phyloP scores from a whole-genome alignment of 2,797 vertebrate species.

The Cossypha niveicapilla region DNA sequence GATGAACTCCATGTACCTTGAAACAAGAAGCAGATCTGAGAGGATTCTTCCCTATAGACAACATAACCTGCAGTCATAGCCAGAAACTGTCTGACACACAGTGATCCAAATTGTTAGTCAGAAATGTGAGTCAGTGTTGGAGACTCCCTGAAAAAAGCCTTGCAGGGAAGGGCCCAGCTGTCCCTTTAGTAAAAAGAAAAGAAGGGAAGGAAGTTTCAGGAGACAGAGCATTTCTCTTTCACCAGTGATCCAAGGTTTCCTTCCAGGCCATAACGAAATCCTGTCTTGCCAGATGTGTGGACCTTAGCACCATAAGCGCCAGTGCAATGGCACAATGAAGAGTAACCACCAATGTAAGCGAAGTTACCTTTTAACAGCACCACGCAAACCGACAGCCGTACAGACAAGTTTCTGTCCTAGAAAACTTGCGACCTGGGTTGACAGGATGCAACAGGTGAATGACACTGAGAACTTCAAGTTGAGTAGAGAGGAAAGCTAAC shows the following conservation, averaged over 20 bases:
- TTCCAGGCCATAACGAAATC: neutral
- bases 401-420: neutral
- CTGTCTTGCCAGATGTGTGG: rapidly evolving
- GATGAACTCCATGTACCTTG: neutral
- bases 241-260: neutral
- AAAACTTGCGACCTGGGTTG: neutral
- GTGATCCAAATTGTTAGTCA: conserved; percentile 18
- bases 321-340: rapidly evolving
- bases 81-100: conserved; percentile 3
- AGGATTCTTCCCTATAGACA: conserved; percentile 2
- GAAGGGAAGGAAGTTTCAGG: neutral
- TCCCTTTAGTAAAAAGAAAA: neutral
- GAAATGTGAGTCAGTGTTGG: conserved; percentile 7
- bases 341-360: rapidly evolving
- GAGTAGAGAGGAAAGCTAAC: neutral
- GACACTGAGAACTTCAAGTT: neutral
- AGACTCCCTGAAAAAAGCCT: conserved; percentile 12
- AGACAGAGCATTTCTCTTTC: neutral
- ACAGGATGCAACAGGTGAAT: neutral
- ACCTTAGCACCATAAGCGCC: neutral
- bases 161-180: neutral
- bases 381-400: rapidly evolving
- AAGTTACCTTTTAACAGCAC: neutral
- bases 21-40: neutral
- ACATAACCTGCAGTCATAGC: conserved; percentile 24